Conservation (phyloP, 2,888 invertebrate species). For the Dichetophora obliterata region DNA sequence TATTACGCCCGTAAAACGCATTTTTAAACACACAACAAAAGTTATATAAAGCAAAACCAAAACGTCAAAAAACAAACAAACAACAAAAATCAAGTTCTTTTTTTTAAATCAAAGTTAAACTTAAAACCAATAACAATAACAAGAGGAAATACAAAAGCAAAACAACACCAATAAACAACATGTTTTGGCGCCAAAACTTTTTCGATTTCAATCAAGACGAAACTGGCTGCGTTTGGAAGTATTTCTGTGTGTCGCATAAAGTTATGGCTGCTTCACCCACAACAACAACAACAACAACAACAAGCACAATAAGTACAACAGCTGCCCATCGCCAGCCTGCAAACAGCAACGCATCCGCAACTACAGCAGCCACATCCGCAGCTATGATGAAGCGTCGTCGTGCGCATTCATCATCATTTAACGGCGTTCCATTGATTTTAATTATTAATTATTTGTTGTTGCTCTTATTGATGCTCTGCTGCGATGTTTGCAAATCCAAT, state of each 20-base stretch:
- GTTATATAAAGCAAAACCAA: neutral
- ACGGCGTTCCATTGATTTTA: conserved; percentile 54
- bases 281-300: too few relatives aligned
- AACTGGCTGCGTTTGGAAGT: neutral
- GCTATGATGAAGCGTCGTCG: conserved; percentile 5
- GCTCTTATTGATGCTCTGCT: conserved; percentile 55
- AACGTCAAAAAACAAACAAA: neutral
- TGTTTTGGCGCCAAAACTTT: conserved; percentile 24
- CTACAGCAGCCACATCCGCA: neutral
- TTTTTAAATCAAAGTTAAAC: too few relatives aligned
- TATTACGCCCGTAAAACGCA: neutral
- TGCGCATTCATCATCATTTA: conserved; percentile 27
- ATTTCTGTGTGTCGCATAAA: neutral
- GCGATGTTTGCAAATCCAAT: conserved; percentile 57
- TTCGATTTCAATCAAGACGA: neutral
- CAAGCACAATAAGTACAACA: too few relatives aligned
- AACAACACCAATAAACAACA: neutral
- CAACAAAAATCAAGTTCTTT: neutral
- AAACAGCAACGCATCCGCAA: neutral
- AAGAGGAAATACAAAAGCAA: neutral
- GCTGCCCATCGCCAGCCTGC: neutral
- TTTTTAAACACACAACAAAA: neutral
- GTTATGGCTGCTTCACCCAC: too few relatives aligned
- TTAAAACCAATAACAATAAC: neutral
- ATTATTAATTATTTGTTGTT: conserved; percentile 54